Percentiles rank a stretch among this genome's conserved stretches.
These are phyloP conservation scores for Noctua fimbriata DNA, from an alignment of 2,888 invertebrate species.

Conservation along the genomic window DNA sequence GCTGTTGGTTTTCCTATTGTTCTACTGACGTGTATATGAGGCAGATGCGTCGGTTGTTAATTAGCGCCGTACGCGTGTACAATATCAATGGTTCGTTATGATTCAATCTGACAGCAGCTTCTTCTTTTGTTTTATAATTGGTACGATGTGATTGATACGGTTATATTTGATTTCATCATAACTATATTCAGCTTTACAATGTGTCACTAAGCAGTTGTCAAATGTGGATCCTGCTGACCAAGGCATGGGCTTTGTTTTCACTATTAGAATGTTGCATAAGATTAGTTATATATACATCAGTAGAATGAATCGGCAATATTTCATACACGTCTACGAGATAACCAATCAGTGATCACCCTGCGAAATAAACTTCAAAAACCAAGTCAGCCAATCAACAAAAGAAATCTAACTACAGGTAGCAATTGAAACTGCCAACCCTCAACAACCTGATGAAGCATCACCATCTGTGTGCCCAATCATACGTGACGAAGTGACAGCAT, in stretches of 20 bases:
- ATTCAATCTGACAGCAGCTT: constrained; percentile 49
- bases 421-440: constrained; percentile 34
- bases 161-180: constrained; percentile 1
- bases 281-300: no score
- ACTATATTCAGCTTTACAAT: background rate
- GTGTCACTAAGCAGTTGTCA: background rate
- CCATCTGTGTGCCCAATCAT: constrained; percentile 46
- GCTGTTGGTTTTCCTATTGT: constrained; percentile 69
- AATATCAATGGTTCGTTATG: constrained; percentile 53
- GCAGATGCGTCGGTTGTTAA: constrained; percentile 54
- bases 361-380: background rate
- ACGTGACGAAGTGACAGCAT: constrained; percentile 55
- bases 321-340: background rate
- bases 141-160: constrained; percentile 30
- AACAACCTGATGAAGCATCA: constrained; percentile 43
- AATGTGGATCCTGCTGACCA: background rate
- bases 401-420: constrained; percentile 19
- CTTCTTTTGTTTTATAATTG: constrained; percentile 49
- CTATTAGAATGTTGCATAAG: background rate
- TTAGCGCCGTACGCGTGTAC: constrained; percentile 44
- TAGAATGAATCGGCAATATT: background rate
- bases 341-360: background rate
- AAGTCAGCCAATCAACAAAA: background rate
- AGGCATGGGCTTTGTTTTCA: background rate
- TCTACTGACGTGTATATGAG: constrained; percentile 54